Conservation (phyloP, 2,797 vertebrate genomes). For the Chaenodraco wilsoni region DNA sequence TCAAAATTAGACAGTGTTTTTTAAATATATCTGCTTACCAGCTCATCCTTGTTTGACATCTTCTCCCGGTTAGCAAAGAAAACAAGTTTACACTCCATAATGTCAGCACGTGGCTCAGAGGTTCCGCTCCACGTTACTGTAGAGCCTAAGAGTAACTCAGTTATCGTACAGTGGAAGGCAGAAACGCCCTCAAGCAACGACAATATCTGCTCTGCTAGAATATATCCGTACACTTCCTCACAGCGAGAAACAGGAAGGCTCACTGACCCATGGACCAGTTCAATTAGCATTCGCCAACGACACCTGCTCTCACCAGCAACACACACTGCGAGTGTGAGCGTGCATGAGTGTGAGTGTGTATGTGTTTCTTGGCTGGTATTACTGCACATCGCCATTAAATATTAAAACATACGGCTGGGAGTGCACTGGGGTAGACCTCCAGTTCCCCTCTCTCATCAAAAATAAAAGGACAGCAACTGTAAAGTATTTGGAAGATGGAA, state of each 20-base stretch:
- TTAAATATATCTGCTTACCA: constrained; percentile 21
- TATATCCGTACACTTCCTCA: constrained; percentile 55
- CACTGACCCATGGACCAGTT: constrained; percentile 83
- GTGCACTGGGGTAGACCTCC: constrained; percentile 78
- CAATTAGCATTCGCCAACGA: constrained; percentile 85
- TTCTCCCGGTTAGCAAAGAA: constrained; percentile 19
- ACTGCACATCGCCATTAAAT: constrained; percentile 85
- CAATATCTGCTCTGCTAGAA: constrained; percentile 58
- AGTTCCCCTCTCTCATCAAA: constrained; percentile 85
- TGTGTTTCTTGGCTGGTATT: constrained; percentile 54
- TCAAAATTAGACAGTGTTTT: constrained; percentile 15
- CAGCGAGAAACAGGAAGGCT: constrained; percentile 75
- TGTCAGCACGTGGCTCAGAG: constrained; percentile 25
- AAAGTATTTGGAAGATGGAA: constrained; percentile 61
- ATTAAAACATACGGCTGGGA: constrained; percentile 85
- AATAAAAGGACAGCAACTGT: constrained; percentile 80
- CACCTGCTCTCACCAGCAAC: constrained; percentile 80
- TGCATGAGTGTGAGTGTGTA: constrained; percentile 9
- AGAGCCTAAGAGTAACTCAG: constrained; percentile 38
- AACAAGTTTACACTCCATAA: constrained; percentile 19
- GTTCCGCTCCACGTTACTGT: constrained; percentile 35
- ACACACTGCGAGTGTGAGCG: constrained; percentile 17
- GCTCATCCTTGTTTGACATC: constrained; percentile 20
- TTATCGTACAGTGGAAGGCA: constrained; percentile 18
- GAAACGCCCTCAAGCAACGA: constrained; percentile 49